Percentiles rank a stretch among this genome's conserved stretches.
These are phyloP conservation scores for Eutolmus rufibarbis DNA, from an alignment of 2,888 invertebrate genomes.

Conservation along the genomic window DNA sequence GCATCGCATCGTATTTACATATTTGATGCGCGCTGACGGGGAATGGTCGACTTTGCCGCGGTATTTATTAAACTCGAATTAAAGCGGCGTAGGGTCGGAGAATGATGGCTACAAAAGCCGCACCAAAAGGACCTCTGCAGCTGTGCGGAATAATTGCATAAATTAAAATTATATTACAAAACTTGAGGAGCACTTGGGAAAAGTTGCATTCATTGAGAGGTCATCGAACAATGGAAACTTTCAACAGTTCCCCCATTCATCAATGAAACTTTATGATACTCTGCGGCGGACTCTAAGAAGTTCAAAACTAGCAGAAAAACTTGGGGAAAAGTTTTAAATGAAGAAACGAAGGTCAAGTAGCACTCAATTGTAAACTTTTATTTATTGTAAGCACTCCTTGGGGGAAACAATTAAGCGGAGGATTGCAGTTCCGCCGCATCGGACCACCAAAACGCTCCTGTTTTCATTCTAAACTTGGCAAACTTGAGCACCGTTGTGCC, in stretches of 20 bases:
- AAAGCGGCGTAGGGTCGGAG: background rate
- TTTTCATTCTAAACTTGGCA: background rate
- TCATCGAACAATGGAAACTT: constrained; percentile 32
- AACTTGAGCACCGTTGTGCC: background rate
- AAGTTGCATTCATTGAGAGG: constrained; percentile 36
- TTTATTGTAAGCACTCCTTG: constrained; percentile 14
- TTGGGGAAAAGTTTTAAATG: constrained; percentile 18
- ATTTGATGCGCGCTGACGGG: constrained; percentile 1
- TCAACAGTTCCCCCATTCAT: constrained; percentile 24
- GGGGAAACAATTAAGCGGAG: constrained; percentile 13
- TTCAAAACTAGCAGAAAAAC: constrained; percentile 30
- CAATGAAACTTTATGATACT: constrained; percentile 37
- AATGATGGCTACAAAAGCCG: background rate
- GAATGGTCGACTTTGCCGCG: background rate
- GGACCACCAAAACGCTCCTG: background rate
- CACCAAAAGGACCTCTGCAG: background rate
- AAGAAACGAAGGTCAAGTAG: constrained; percentile 40
- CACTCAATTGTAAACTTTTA: constrained; percentile 39
- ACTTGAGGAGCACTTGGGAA: background rate
- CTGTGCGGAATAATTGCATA: constrained; percentile 29
- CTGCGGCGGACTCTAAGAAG: constrained; percentile 24
- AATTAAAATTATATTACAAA: constrained; percentile 37
- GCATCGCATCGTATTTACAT: background rate
- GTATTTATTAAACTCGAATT: constrained; percentile 20
- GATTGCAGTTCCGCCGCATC: background rate